A percentile compares a stretch with the other conserved stretches of the same genome.
Conservation (phyloP, 2,888 invertebrate species). For the Gastracanthus pulcherrimus region DNA sequence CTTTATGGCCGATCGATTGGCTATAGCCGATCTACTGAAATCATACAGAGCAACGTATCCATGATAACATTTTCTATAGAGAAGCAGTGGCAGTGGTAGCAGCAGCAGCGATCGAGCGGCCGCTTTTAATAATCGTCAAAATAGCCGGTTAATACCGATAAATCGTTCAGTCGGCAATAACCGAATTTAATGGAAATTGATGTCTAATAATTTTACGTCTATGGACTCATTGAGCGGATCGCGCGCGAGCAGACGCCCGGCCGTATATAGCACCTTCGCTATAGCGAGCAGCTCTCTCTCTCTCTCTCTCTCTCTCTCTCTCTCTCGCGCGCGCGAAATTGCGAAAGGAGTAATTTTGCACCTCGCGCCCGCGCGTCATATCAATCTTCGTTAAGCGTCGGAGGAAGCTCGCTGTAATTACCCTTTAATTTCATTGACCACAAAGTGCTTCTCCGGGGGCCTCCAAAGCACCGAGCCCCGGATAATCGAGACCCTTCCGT, state of each 20-base stretch:
- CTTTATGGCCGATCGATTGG: too few relatives aligned
- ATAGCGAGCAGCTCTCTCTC: background rate
- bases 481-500: conserved; percentile 52
- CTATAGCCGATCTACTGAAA: too few relatives aligned
- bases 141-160: conserved; percentile 26
- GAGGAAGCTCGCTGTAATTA: conserved; percentile 64
- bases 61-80: too few relatives aligned
- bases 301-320: background rate
- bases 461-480: too few relatives aligned
- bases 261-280: background rate
- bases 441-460: conserved; percentile 55
- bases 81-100: too few relatives aligned
- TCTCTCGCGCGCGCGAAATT: conserved; percentile 46
- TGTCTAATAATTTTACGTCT: conserved; percentile 54
- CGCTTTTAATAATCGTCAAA: conserved; percentile 33
- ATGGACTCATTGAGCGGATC: conserved; percentile 43
- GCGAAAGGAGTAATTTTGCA: conserved; percentile 58
- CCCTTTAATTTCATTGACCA: conserved; percentile 66
- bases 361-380: conserved; percentile 58
- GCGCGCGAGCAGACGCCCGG: background rate
- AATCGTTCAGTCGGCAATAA: conserved; percentile 31
- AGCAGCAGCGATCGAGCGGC: too few relatives aligned
- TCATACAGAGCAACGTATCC: too few relatives aligned
- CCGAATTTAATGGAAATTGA: conserved; percentile 56
- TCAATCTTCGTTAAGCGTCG: conserved; percentile 65